Conservation (phyloP, 2,797 vertebrate genomes). For the Pelochelys cantorii region DNA sequence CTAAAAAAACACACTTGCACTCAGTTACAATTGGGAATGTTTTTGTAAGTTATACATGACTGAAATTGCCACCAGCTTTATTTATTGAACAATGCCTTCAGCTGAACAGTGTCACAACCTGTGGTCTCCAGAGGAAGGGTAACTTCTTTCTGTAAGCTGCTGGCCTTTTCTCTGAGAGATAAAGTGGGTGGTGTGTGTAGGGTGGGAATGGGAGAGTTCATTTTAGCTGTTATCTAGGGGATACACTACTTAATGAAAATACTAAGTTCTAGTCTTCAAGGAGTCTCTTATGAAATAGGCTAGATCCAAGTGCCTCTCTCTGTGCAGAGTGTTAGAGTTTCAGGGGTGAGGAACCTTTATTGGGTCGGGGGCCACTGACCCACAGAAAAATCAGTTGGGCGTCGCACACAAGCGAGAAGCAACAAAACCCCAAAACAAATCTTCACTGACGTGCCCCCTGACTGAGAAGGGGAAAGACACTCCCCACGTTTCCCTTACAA, state of each 20-base stretch:
- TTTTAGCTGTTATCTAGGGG: not conserved
- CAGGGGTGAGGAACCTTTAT: no score
- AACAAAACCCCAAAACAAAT: no score
- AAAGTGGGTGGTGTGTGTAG: constrained; percentile 40
- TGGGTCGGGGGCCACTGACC: no score
- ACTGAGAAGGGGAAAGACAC: no score
- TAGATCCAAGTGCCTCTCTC: not conserved
- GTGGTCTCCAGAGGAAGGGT: constrained; percentile 23
- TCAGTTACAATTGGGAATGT: not conserved
- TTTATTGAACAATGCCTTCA: not conserved
- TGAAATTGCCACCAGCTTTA: not conserved
- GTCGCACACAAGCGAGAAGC: no score
- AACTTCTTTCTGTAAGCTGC: constrained; percentile 31
- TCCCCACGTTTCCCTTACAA: no score
- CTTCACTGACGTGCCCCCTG: no score
- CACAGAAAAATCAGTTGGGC: no score
- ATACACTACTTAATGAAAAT: not conserved
- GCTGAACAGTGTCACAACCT: not conserved
- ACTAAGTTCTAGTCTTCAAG: not conserved
- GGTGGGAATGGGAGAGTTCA: not conserved
- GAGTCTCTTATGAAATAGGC: not conserved
- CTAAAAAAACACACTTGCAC: not conserved
- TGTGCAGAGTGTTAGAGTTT: not conserved
- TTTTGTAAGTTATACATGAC: not conserved
- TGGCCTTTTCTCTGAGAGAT: constrained; percentile 58